These are phyloP conservation scores for Eidolon dupreanum DNA, from an alignment of 2,797 vertebrate genomes.

Conservation along the genomic window DNA sequence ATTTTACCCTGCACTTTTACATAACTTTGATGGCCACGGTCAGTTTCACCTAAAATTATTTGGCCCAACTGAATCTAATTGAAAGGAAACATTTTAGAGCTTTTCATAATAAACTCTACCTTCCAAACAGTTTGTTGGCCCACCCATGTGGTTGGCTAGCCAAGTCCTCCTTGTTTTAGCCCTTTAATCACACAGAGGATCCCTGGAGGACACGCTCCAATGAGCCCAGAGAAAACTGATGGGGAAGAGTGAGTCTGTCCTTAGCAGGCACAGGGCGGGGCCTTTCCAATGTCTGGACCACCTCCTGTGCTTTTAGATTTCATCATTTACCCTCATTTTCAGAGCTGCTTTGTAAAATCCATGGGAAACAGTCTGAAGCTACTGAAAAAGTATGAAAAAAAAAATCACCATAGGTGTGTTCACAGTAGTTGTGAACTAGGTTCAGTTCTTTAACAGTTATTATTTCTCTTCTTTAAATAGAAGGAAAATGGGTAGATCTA, in stretches of 20 bases:
- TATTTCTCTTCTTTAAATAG: background rate
- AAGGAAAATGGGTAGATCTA: constrained; percentile 37
- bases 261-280: background rate
- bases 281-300: constrained; percentile 16
- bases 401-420: background rate
- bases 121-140: constrained; percentile 38
- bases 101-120: constrained; percentile 9
- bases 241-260: background rate
- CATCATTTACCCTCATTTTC: constrained; percentile 50
- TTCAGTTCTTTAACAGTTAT: background rate
- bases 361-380: constrained; percentile 46
- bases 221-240: background rate
- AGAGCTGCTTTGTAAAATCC: constrained; percentile 46
- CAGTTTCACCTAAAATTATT: constrained; percentile 43
- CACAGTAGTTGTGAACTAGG: background rate
- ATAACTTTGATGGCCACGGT: background rate
- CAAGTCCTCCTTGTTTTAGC: constrained; percentile 38
- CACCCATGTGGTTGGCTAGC: background rate
- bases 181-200: constrained; percentile 22
- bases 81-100: constrained; percentile 43
- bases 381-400: background rate
- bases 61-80: background rate
- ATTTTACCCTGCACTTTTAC: background rate
- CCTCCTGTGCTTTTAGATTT: constrained; percentile 39
- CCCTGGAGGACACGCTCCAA: background rate